Base-by-base conservation (phyloP, 1,140 invertebrate species). In the Neotoxoptera formosana region DNA sequence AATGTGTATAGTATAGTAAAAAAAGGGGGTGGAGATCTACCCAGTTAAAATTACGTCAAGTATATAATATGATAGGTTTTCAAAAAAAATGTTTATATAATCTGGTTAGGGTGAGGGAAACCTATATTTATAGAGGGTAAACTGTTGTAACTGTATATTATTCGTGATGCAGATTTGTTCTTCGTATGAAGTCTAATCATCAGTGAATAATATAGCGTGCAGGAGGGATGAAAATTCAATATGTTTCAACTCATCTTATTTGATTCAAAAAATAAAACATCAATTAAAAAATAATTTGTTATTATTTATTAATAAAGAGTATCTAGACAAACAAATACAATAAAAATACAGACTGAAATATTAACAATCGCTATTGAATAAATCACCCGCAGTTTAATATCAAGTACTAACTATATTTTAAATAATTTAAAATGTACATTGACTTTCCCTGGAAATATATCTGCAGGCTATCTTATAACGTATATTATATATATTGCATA, bases 51-150 rank as follows among this genome's bases (percentile, higher is more conserved):
- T 34, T n/a, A 30, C 17, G 30, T 34, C 86, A 48, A 48, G 7
- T 48, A 88, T 88, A 21, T 88, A 88, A 7, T 48, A n/a, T 34
- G 47, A 30, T 88, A 48, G 47, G n/a, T 88, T 45, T 48, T 48
- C 14, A 48, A 14, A 88, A n/a, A n/a, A 21, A n/a, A 88, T n/a
- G 34, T 20, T 34, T 41, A 47, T 87, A 48, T 34, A 88, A 88
- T 88, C 86, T 47, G 45, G 86, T 51, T 48, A n/a, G 30, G 86
- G 45, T 17, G 86, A 88, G 47, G 86, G 86, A 51, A 30, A 88
- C 47, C 34, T 47, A 21, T 45, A 45, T 84, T 84, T 84, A 34
- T 23, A 88, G 47, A 51, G 86, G n/a, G 30, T 34, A 17, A 34
- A 48, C 86, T 21, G 47, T 17, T 14, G 45, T 87, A 48, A 47